Base-by-base conservation (phyloP, 2,888 invertebrate species). In the Teleiodes luculella region DNA sequence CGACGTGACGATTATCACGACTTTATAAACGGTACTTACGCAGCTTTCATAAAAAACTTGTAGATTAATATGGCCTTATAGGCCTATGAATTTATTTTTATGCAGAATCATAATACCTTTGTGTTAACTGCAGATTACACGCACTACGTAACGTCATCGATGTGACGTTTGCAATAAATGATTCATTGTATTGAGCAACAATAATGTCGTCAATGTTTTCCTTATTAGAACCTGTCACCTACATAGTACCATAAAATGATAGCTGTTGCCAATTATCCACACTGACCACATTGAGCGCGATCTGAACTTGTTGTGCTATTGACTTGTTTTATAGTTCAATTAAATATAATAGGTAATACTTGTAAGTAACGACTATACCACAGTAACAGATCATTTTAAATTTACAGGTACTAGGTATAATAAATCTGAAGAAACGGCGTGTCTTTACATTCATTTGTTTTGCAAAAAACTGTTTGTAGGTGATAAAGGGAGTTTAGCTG, bases 211-310 rank as follows among this genome's bases (percentile, higher is more conserved):
- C 24, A 43, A 33, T n/a, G 2, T 46, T 14, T 46, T 46, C 46
- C 46, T 46, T 46, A 30, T 46, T 46, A 31, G 46, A 14, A 31
- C 43, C 16, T 46, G 46, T 28, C 33, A 33, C 33, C 37, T 37
- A 8, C 8, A 31, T 31, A 1, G 13, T 13, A 10, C 31, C 14
- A 47, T 47, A 35, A 33, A 47, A 35, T n/a, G n/a, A n/a, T n/a
- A n/a, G 18, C 18, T 47, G 1, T 35, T 47, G 16, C 33, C 33
- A 46, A 30, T 14, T 30, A 33, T 8, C 14, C 14, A 36, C 13
- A 4, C 8, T 30, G 35, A n/a, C n/a, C n/a, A n/a, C n/a, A n/a
- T n/a, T 16, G 16, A n/a, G 47, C 47, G 16, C 3, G 13, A n/a
- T 35, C 35, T 48, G 48, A n/a, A n/a, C n/a, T n/a, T n/a, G n/a